Base-by-base conservation (phyloP, 1,140 invertebrate genomes). In the Cylas formicarius region DNA sequence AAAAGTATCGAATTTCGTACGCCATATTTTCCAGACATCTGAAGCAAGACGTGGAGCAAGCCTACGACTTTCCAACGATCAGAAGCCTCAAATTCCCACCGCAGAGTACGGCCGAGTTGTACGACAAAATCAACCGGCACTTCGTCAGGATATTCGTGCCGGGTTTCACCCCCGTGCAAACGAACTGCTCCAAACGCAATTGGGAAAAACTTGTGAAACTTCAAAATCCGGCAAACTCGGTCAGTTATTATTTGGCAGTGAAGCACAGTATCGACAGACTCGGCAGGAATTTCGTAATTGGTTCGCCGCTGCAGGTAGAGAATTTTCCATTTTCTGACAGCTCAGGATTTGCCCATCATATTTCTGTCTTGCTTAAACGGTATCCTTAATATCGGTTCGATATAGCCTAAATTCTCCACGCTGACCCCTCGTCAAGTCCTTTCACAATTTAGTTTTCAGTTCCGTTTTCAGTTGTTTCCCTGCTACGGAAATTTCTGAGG, bases 241-340 rank as follows among this genome's bases (percentile, higher is more conserved):
- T 29, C 0, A 56, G 42, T 10, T 62, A 62, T 29, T 54, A 61
- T 39, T 48, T 64, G 16, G 52, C 58, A 19, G 61, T 55, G 7
- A 62, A 52, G 32, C 59, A 61, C 44, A 53, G 16, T 5, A 57
- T 63, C 20, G 54, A 53, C 11, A 63, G 58, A 55, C 48, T 41
- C 14, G 62, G 62, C 6, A 50, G 60, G 31, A 53, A 49, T 17
- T 39, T 64, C 14, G 43, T 53, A n/a, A 72, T 88, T 6, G 66
- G 80, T 52, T 87, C 86, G 16, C 86, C 86, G 1, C 62, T 89
- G 14, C 80, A 84, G 76, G 84, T 86, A 67, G 65, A 53, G 48
- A 28, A 24, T n/a, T n/a, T n/a, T n/a, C n/a, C n/a, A n/a, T n/a
- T n/a, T n/a, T n/a, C n/a, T n/a, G n/a, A n/a, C n/a, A n/a, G n/a